A percentile compares a stretch with the other conserved stretches of the same genome.
phyloP scores from a whole-genome alignment of 2,113 vertebrate species.

The Limnothrissa miodon region DNA sequence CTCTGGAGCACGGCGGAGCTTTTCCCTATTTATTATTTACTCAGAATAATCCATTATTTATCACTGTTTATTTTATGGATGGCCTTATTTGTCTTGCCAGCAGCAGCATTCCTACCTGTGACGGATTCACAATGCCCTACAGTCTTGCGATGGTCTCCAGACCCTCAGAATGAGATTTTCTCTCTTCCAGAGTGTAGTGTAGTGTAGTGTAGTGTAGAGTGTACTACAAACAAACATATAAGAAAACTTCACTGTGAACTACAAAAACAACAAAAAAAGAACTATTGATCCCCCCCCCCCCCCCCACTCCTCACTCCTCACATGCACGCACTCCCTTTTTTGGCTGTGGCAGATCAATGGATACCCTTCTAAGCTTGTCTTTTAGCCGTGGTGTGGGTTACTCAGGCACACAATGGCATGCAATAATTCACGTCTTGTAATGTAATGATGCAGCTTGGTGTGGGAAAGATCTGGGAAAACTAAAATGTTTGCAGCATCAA shows the following conservation, averaged over 20 bases:
- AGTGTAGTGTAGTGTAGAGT: conserved; percentile 17
- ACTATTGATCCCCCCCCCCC: background rate
- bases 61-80: conserved; percentile 20
- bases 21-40: conserved; percentile 15
- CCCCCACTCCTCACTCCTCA: too few species aligned
- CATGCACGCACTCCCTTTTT: too few species aligned
- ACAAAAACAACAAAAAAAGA: conserved; percentile 28
- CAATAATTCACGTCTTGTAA: background rate
- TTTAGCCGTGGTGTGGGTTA: background rate
- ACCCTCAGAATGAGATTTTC: background rate
- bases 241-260: conserved; percentile 24
- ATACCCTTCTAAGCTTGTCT: background rate
- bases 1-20: background rate
- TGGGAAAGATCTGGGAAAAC: background rate
- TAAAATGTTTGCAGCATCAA: background rate
- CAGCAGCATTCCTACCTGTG: background rate
- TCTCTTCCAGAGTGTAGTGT: background rate
- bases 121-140: background rate
- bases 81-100: background rate
- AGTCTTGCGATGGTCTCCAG: background rate
- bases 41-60: conserved; percentile 11
- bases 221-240: background rate
- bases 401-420: background rate
- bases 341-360: background rate
- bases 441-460: background rate